These are phyloP conservation scores for Antheraea pernyi DNA, from an alignment of 1,140 invertebrate genomes.

Conservation along the genomic window DNA sequence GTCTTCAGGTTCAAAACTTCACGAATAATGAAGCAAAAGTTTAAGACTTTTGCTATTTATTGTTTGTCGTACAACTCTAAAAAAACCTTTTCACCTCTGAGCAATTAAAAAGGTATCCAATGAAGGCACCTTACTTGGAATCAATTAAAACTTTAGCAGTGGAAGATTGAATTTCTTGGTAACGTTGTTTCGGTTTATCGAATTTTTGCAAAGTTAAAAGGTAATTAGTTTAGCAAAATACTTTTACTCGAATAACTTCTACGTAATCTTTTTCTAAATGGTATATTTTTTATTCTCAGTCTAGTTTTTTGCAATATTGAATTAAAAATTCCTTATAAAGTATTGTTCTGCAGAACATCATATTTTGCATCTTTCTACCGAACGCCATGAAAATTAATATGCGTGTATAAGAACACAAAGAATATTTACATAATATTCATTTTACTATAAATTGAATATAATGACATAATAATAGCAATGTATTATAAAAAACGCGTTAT, in stretches of 20 bases:
- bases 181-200: not conserved
- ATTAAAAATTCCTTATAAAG: no score
- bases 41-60: not conserved
- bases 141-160: constrained; percentile 55
- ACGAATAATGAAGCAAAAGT: not conserved
- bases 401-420: no score
- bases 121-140: constrained; percentile 32
- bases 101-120: constrained; percentile 60
- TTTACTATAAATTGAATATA: no score
- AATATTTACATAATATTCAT: no score
- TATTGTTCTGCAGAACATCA: no score
- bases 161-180: constrained; percentile 19
- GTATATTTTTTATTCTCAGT: not conserved
- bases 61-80: not conserved
- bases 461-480: no score
- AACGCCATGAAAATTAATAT: no score
- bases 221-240: not conserved
- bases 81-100: constrained; percentile 19
- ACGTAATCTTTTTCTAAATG: not conserved
- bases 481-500: no score
- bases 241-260: not conserved
- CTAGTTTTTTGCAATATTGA: not conserved
- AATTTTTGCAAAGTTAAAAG: not conserved
- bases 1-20: no score
- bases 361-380: no score